Evolutionary conservation across 2,888 invertebrate genomes (phyloP).

Genomic region (Caradrina clavipalpis): DNA sequence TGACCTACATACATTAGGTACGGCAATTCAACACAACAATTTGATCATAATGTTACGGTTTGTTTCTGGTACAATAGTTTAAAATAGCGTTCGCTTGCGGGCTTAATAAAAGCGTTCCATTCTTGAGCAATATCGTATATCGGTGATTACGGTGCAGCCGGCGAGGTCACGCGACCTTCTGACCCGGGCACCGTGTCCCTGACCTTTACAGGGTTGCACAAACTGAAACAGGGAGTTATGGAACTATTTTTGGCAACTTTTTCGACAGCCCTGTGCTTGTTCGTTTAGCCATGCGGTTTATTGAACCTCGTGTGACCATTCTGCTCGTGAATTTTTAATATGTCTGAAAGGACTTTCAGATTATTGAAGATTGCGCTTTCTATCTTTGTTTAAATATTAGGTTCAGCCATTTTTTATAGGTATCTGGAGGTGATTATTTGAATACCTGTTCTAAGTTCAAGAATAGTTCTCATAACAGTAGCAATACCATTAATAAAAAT

Average conservation of each 20-base stretch:
- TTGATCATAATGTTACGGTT: slow-evolving; percentile 27
- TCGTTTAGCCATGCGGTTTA: slow-evolving; percentile 16
- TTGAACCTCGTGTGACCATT: slow-evolving; percentile 14
- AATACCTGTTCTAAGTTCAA: background rate
- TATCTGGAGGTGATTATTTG: background rate
- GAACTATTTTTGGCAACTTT: slow-evolving; percentile 52
- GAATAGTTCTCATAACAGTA: background rate
- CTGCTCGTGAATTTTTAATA: slow-evolving; percentile 31
- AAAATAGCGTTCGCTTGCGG: slow-evolving; percentile 34
- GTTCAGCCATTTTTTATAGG: background rate
- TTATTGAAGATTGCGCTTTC: background rate
- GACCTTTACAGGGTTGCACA: slow-evolving; percentile 62
- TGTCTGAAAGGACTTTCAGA: slow-evolving; percentile 34
- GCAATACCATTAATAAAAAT: too few relatives aligned
- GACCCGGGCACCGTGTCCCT: slow-evolving; percentile 64
- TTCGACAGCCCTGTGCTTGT: slow-evolving; percentile 20
- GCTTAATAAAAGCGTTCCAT: slow-evolving; percentile 53
- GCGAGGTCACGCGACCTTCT: slow-evolving; percentile 61
- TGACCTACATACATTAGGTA: background rate
- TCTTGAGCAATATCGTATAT: slow-evolving; percentile 65
- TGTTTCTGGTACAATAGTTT: slow-evolving; percentile 33
- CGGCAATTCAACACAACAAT: slow-evolving; percentile 29
- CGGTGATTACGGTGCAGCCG: slow-evolving; percentile 67
- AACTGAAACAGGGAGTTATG: slow-evolving; percentile 33
- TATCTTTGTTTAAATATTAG: background rate